A percentile compares a stretch with the other conserved stretches of the same genome.
These are phyloP conservation scores for Pseudopleuronectes americanus DNA, from an alignment of 2,797 vertebrate genomes.

Conservation along the genomic window DNA sequence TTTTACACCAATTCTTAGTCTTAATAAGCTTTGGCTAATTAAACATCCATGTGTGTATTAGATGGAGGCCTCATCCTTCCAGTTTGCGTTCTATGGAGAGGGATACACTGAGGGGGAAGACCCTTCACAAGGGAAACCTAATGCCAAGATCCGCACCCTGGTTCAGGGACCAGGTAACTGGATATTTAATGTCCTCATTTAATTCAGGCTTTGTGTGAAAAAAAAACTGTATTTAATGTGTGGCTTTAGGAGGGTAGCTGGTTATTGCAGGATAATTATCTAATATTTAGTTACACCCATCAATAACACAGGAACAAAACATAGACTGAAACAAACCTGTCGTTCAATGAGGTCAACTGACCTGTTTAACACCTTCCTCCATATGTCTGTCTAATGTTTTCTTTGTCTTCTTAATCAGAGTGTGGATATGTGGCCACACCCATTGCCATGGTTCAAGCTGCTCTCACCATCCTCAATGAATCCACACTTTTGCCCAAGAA, in stretches of 20 bases:
- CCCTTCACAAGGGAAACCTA: slow-evolving; percentile 86
- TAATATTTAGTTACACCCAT: not conserved
- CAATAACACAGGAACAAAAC: not conserved
- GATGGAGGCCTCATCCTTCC: slow-evolving; percentile 92
- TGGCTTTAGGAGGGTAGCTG: too few species aligned
- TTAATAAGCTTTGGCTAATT: not conserved
- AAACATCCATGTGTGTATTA: slow-evolving; percentile 62
- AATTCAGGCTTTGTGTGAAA: not conserved
- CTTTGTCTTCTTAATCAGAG: slow-evolving; percentile 78
- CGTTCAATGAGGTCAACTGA: not conserved
- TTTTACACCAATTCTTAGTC: not conserved
- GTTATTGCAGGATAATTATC: not conserved
- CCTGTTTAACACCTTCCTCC: not conserved
- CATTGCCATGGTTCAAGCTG: slow-evolving; percentile 95
- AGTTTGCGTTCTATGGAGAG: slow-evolving; percentile 90
- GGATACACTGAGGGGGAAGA: slow-evolving; percentile 89
- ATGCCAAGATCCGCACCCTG: slow-evolving; percentile 90
- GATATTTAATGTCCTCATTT: not conserved
- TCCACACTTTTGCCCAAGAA: slow-evolving; percentile 85
- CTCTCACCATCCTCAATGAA: slow-evolving; percentile 90
- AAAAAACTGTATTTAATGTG: too few species aligned
- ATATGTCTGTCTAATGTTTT: slow-evolving; percentile 9
- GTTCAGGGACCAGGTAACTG: slow-evolving; percentile 93
- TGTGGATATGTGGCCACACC: slow-evolving; percentile 91
- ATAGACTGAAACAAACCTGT: not conserved